These are phyloP conservation scores for Aphelocoma coerulescens DNA, from an alignment of 2,113 vertebrate genomes.

Conservation along the genomic window DNA sequence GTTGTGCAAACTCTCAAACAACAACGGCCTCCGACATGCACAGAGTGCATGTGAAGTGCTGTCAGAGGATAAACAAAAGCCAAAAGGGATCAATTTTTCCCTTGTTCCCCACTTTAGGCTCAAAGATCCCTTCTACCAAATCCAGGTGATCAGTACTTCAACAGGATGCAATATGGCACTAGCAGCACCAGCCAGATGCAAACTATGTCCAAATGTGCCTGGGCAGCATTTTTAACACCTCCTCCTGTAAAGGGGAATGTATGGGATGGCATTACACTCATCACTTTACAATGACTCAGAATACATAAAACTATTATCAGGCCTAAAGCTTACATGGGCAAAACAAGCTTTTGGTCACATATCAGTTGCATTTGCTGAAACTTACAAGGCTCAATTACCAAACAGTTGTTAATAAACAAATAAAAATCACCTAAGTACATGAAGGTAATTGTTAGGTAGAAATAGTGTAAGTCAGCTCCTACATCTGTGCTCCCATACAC, in stretches of 20 bases:
- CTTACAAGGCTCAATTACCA: background rate
- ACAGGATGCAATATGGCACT: accelerated
- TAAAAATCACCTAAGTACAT: background rate
- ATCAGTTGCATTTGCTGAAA: background rate
- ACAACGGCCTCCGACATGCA: background rate
- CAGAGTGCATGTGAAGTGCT: background rate
- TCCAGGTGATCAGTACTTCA: background rate
- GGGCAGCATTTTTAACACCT: background rate
- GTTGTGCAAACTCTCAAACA: background rate
- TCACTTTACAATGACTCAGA: background rate
- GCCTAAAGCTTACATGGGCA: background rate
- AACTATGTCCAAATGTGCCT: background rate
- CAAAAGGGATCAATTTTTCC: background rate
- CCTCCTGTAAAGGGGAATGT: background rate
- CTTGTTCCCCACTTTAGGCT: background rate
- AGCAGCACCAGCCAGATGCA: background rate
- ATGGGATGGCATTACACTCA: background rate
- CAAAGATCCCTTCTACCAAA: background rate
- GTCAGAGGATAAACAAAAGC: background rate
- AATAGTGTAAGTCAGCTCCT: background rate
- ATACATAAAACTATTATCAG: background rate
- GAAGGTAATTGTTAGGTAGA: background rate
- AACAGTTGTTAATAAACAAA: background rate
- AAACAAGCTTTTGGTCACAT: background rate
- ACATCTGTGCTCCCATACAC: background rate